Base-by-base conservation (phyloP, 2,797 vertebrate species). In the Cuculus canorus region DNA sequence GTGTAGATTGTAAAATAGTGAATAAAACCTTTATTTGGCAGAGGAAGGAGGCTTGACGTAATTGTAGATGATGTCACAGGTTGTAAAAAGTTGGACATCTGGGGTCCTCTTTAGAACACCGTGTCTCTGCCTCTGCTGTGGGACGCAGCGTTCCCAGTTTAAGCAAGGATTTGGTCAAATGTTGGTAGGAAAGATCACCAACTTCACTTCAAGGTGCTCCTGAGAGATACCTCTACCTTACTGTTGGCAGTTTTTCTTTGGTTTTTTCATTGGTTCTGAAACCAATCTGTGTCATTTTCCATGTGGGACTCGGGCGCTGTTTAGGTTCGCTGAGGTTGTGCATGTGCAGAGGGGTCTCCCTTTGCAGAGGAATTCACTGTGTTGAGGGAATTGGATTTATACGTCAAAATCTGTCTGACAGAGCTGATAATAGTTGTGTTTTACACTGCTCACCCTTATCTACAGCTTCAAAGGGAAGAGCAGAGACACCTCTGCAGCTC, bases 291-390 rank as follows among this genome's bases (percentile, higher is more conserved):
- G 77, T 13, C 47, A 2, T 4, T 18, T 32, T 17, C 22, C 28
- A 16, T 9, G 23, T 0, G 1, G 65, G 48, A 60, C 22, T n/a
- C 32, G 7, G 0, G 23, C 4, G 0, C 4, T 5, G 30, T 8
- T 16, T 13, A 8, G 25, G 35, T 37, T 37, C 52, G 25, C 18
- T 11, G 83, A 22, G 33, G 73, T 17, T 25, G 32, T 39, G 78
- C 13, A 1, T 5, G 4, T 5, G 71, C 72, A 10, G 68, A 41
- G 87, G 39, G 87, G 27, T 30, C 52, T 95, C 37, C 23, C 32
- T 33, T 13, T 3, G 60, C 66, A 7, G 66, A 3, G 64, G 43
- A 21, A 5, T 14, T 12, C 9, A 0, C 59, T 27, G 0, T 4
- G 27, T 5, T 41, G 65, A 4, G 57, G 57, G 92, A 90, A 53